These are phyloP conservation scores for Cynoglossus semilaevis DNA, from an alignment of 2,113 vertebrate genomes.

Conservation along the genomic window DNA sequence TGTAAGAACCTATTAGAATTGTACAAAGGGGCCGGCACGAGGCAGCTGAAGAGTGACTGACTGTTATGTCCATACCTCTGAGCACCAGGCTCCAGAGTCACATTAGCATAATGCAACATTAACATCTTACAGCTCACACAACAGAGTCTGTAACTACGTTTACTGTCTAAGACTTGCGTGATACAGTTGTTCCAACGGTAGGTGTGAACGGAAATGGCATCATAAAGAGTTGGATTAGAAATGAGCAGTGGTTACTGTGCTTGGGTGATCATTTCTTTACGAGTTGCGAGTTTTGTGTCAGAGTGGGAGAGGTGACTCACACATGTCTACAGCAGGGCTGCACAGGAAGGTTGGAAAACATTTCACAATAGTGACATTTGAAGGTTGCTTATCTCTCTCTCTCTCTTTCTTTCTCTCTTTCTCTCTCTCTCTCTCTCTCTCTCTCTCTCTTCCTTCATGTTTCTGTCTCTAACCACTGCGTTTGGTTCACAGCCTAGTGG, in stretches of 20 bases:
- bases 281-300: constrained; percentile 35
- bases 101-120: too few species aligned
- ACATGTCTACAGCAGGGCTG: constrained; percentile 10
- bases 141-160: too few species aligned
- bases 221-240: constrained; percentile 30
- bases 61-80: too few species aligned
- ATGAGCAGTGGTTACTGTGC: constrained; percentile 17
- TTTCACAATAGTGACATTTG: neutral
- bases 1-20: too few species aligned
- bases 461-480: neutral
- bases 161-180: too few species aligned
- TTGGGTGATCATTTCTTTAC: constrained; percentile 38
- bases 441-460: neutral
- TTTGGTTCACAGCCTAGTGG: constrained; percentile 10
- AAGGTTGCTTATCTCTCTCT: constrained; percentile 25
- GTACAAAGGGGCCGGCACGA: too few species aligned
- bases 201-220: constrained; percentile 44
- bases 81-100: too few species aligned
- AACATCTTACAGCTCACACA: too few species aligned
- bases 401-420: neutral
- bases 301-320: constrained; percentile 48
- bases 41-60: too few species aligned
- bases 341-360: constrained; percentile 21
- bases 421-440: neutral
- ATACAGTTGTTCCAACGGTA: constrained; percentile 41